phyloP scores from a whole-genome alignment of 2,113 vertebrate genomes.

The Blennius ocellaris region DNA sequence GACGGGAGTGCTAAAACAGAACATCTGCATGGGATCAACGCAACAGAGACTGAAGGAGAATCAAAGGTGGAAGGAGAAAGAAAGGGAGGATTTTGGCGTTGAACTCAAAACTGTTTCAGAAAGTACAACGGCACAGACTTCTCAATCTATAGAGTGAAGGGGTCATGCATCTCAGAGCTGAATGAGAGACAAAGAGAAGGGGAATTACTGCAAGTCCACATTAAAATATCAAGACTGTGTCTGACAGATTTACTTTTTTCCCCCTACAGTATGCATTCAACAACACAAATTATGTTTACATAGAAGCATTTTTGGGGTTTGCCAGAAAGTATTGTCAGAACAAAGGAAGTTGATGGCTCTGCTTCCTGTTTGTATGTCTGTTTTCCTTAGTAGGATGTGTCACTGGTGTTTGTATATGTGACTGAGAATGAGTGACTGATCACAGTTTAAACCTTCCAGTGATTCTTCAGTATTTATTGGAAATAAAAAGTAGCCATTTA shows the following conservation, averaged over 20 bases:
- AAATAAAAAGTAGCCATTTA: no score
- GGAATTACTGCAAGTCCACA: neutral
- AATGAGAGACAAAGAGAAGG: neutral
- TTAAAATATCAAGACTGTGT: neutral
- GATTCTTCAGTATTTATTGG: no score
- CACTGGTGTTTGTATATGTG: neutral
- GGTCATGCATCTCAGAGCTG: conserved; percentile 15
- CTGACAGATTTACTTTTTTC: neutral
- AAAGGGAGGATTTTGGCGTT: conserved; percentile 35
- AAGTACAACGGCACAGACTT: conserved; percentile 25
- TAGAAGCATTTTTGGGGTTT: conserved; percentile 30
- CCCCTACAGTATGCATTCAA: neutral
- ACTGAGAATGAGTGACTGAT: no score
- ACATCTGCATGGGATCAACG: conserved; percentile 78
- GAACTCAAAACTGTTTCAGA: conserved; percentile 28
- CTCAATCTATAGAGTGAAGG: conserved; percentile 34
- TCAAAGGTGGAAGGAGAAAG: conserved; percentile 51
- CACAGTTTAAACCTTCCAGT: no score
- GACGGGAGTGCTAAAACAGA: conserved; percentile 69
- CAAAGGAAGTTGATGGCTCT: conserved; percentile 9
- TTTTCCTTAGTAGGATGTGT: conserved; percentile 14
- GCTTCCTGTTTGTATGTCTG: conserved; percentile 47
- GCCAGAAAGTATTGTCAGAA: conserved; percentile 36
- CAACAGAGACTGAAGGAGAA: conserved; percentile 33
- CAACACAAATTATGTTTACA: conserved; percentile 24